A percentile compares a stretch with the other conserved stretches of the same genome.
Evolutionary conservation across 2,888 invertebrate genomes (phyloP).

Genomic region (Abrostola tripartita): DNA sequence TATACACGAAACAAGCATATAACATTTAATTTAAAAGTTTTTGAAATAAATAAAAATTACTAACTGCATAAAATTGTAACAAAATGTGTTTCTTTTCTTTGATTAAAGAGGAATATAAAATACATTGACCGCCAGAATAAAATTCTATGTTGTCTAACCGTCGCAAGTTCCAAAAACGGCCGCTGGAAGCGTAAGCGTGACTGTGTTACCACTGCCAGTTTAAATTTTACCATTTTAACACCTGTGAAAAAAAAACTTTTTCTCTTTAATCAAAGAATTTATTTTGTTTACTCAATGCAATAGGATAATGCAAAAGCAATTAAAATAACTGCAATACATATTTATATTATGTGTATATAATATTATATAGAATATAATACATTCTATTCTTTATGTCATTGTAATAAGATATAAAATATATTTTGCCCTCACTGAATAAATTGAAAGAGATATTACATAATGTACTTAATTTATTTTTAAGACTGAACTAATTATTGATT

Average conservation of each 20-base stretch:
- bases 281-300: constrained; percentile 44
- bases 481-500: constrained; percentile 78
- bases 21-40: no score
- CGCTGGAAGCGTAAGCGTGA: constrained; percentile 15
- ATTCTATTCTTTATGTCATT: constrained; percentile 21
- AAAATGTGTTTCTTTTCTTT: no score
- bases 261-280: constrained; percentile 15
- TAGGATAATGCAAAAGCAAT: constrained; percentile 39
- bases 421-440: constrained; percentile 31
- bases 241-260: neutral
- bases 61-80: no score
- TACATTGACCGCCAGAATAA: no score
- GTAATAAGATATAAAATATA: constrained; percentile 31
- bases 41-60: no score
- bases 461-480: constrained; percentile 76
- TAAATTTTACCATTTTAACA: constrained; percentile 4
- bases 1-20: no score
- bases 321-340: constrained; percentile 29
- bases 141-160: neutral
- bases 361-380: constrained; percentile 9
- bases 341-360: constrained; percentile 38
- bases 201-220: neutral
- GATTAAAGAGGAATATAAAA: no score
- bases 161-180: neutral
- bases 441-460: constrained; percentile 55